phyloP scores from a whole-genome alignment of 2,888 invertebrate species.

The Ophion obscuratus region DNA sequence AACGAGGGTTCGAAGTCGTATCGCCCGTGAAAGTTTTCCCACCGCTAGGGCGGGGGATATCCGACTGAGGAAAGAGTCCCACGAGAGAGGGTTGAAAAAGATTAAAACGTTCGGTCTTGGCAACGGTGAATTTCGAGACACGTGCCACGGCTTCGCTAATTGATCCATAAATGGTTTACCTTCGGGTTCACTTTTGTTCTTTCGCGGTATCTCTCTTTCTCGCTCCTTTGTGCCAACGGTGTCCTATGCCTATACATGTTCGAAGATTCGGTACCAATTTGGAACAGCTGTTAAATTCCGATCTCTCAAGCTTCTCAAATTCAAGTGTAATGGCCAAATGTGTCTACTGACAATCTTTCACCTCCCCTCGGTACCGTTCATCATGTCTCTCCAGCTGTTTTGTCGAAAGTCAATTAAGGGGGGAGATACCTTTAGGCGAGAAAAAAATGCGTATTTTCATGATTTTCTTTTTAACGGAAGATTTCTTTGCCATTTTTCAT shows the following conservation, averaged over 20 bases:
- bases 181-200: slow-evolving; percentile 43
- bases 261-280: neutral
- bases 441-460: too few relatives aligned
- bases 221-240: neutral
- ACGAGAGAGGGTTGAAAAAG: slow-evolving; percentile 56
- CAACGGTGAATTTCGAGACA: slow-evolving; percentile 47
- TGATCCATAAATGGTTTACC: slow-evolving; percentile 60
- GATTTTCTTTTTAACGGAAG: too few relatives aligned
- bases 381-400: too few relatives aligned
- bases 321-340: too few relatives aligned
- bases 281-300: neutral
- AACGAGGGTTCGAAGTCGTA: slow-evolving; percentile 49
- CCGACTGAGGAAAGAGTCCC: slow-evolving; percentile 47
- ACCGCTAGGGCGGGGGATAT: slow-evolving; percentile 20
- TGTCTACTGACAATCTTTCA: too few relatives aligned
- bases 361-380: too few relatives aligned
- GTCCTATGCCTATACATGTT: neutral
- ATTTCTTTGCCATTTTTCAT: too few relatives aligned
- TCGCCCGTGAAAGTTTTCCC: slow-evolving; percentile 33
- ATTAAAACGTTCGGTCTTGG: slow-evolving; percentile 50
- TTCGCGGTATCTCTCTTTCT: neutral
- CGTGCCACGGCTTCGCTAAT: slow-evolving; percentile 57
- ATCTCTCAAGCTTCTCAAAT: too few relatives aligned
- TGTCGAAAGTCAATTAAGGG: too few relatives aligned
- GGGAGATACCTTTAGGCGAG: too few relatives aligned